Conservation (phyloP, 2,888 invertebrate species). For the Timandra comae region DNA sequence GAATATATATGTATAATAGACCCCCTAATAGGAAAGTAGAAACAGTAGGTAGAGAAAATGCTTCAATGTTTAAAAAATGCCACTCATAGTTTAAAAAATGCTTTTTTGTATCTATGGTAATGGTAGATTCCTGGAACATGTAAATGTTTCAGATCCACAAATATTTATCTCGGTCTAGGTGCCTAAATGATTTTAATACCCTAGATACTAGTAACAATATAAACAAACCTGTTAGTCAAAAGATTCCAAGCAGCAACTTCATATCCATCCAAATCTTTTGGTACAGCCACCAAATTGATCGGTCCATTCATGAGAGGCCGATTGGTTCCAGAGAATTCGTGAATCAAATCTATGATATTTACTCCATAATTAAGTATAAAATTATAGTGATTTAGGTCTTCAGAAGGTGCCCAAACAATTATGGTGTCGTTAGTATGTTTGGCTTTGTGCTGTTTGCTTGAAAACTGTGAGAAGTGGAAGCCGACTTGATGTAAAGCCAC, state of each 20-base stretch:
- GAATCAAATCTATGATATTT: constrained; percentile 46
- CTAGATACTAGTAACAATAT: too few relatives aligned
- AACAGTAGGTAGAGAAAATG: too few relatives aligned
- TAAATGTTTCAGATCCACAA: too few relatives aligned
- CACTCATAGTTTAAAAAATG: too few relatives aligned
- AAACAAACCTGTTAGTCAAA: constrained; percentile 63
- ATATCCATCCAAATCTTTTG: constrained; percentile 46
- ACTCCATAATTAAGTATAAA: constrained; percentile 49
- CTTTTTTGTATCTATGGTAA: too few relatives aligned
- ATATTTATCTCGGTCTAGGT: too few relatives aligned
- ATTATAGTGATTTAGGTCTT: constrained; percentile 39
- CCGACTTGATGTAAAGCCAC: constrained; percentile 56
- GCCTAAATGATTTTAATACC: too few relatives aligned
- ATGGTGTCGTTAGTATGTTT: constrained; percentile 44
- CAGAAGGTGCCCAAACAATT: constrained; percentile 49
- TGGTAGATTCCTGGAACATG: too few relatives aligned
- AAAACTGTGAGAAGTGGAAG: constrained; percentile 54
- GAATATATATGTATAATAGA: too few relatives aligned
- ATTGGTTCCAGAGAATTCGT: constrained; percentile 43
- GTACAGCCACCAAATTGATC: constrained; percentile 59
- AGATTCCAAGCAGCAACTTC: constrained; percentile 64
- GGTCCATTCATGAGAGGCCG: constrained; percentile 48
- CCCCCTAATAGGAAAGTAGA: too few relatives aligned
- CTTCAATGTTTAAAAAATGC: too few relatives aligned
- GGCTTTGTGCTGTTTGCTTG: constrained; percentile 27